Base-by-base conservation (phyloP, 1,140 invertebrate species). In the Contarinia nasturtii region DNA sequence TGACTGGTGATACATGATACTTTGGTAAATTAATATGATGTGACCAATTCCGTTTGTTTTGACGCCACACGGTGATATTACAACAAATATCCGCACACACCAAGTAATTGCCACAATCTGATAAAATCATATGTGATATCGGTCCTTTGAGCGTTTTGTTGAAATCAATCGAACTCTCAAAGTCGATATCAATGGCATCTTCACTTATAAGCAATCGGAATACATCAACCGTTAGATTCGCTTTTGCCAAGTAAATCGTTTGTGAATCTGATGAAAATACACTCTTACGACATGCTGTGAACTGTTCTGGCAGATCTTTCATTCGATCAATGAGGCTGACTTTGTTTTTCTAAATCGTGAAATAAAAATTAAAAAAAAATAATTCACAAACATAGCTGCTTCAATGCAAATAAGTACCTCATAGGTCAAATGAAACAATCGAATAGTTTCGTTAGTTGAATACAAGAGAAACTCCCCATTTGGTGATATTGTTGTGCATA, bases 401-500 rank as follows among this genome's bases (percentile, higher is more conserved):
- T 10, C 27, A 27, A 10, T 10, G 27, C 3, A 27, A 27, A 27
- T 44, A 54, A n/a, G n/a, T 51, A 21, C 49, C 53, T 50, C 21
- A 49, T 46, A 47, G 15, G 41, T 68, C 51, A 85, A 74, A 52
- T 73, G 71, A 54, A 80, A 81, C 27, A 88, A 62, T 48, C 78
- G 71, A 15, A 85, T 54, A 36, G 73, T 65, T 38, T 58, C 67
- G 21, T 74, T 64, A 1, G 83, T 86, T 0, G 82, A 80, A 59
- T 85, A 86, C 11, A 79, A 74, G 20, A 91, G 71, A 57, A 74
- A 75, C 46, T 74, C 70, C 2, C 75, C 77, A 56, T 79, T 69
- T 1, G 70, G 68, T 8, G 79, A 84, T 5, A 89, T 65, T 7
- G 76, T 73, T 55, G 72, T 72, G 55, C 75, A 80, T 7, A 74